Percentiles rank a stretch among this genome's conserved stretches.
phyloP scores from a whole-genome alignment of 1,140 invertebrate species.

The Heliconius hermathena region DNA sequence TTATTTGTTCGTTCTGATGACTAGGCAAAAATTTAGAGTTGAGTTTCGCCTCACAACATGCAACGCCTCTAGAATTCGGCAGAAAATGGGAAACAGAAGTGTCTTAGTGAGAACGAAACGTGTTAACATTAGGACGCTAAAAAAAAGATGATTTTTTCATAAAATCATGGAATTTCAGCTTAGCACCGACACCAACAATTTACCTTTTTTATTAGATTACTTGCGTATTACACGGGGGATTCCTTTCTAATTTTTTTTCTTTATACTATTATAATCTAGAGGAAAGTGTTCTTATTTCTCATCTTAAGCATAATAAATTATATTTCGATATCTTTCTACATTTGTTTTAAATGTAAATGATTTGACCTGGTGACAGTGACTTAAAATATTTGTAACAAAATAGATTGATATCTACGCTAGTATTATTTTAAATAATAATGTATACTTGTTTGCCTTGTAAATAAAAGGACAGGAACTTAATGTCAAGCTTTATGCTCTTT shows the following conservation, averaged over 20 bases:
- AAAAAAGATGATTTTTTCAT: too few relatives aligned
- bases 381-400: conserved; percentile 35
- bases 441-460: background rate
- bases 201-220: conserved; percentile 69
- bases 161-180: background rate
- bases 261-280: conserved; percentile 68
- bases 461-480: background rate
- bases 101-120: too few relatives aligned
- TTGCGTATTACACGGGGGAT: conserved; percentile 70
- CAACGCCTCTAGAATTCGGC: too few relatives aligned
- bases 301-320: conserved; percentile 66
- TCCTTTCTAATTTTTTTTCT: conserved; percentile 58
- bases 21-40: too few relatives aligned
- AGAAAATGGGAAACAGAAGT: too few relatives aligned
- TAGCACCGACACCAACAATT: conserved; percentile 20
- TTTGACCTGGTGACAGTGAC: conserved; percentile 34
- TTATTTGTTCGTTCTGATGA: too few relatives aligned
- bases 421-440: background rate
- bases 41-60: too few relatives aligned
- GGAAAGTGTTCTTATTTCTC: conserved; percentile 65
- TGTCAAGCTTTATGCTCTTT: too few relatives aligned
- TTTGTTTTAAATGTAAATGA: conserved; percentile 68
- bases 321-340: conserved; percentile 52
- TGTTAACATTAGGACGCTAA: too few relatives aligned
- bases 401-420: conserved; percentile 16